Evolutionary conservation across 2,797 vertebrate genomes (phyloP).

Genomic region (Sebastes matsubarae): DNA sequence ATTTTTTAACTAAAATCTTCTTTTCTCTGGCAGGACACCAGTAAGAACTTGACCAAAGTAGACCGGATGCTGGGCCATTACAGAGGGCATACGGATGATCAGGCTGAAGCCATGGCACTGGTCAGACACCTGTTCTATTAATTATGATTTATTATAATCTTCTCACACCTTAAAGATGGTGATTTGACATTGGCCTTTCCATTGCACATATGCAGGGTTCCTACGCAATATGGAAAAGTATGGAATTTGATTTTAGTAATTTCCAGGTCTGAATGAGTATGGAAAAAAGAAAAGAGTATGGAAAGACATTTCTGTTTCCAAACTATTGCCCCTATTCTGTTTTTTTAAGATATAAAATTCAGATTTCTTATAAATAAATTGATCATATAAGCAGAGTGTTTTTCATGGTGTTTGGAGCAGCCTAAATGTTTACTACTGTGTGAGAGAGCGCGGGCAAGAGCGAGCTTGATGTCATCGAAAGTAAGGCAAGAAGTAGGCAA

Average conservation of each 20-base stretch:
- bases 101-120: constrained; percentile 87
- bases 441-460: not conserved
- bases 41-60: constrained; percentile 89
- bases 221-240: no score
- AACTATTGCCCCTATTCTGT: not conserved
- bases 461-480: not conserved
- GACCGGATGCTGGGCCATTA: constrained; percentile 93
- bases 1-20: not conserved
- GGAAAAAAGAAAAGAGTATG: not conserved
- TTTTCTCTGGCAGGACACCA: constrained; percentile 86
- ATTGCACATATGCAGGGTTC: no score
- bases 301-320: not conserved
- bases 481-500: not conserved
- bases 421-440: not conserved
- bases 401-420: not conserved
- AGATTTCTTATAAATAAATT: not conserved
- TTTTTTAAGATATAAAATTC: not conserved
- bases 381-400: not conserved
- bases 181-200: no score
- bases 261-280: not conserved
- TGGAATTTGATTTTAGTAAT: no score
- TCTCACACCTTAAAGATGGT: no score
- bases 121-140: constrained; percentile 76
- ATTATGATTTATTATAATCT: not conserved
- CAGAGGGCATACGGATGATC: constrained; percentile 88